Evolutionary conservation across 1,140 invertebrate species (phyloP).

Genomic region (Drosophila nigromelanica): DNA sequence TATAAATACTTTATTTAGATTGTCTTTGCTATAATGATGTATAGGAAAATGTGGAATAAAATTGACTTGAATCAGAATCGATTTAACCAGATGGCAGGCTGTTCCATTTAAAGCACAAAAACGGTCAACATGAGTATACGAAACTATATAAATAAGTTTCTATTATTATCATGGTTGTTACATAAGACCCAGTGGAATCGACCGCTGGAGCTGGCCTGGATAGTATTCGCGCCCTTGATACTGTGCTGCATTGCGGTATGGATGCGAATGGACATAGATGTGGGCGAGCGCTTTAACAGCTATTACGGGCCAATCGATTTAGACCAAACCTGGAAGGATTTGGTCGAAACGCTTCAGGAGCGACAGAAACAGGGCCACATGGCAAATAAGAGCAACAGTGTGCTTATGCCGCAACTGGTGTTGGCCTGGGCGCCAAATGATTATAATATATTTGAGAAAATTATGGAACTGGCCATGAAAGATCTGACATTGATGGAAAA

Average conservation of each 20-base stretch:
- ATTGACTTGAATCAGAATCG: not conserved
- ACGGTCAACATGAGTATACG: constrained; percentile 44
- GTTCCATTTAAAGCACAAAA: not conserved
- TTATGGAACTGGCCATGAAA: not conserved
- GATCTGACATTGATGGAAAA: constrained; percentile 13
- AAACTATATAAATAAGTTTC: constrained; percentile 34
- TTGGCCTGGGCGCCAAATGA: constrained; percentile 53
- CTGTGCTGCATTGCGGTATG: constrained; percentile 34
- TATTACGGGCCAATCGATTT: constrained; percentile 41
- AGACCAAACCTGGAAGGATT: constrained; percentile 33
- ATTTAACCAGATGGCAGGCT: not conserved
- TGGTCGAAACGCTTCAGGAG: constrained; percentile 25
- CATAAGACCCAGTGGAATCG: constrained; percentile 46
- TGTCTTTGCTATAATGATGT: too few species aligned
- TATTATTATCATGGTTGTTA: constrained; percentile 55
- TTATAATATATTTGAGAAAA: constrained; percentile 2
- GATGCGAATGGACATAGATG: constrained; percentile 10
- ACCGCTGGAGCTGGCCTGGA: constrained; percentile 32
- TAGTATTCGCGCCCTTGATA: constrained; percentile 21
- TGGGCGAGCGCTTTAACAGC: constrained; percentile 7
- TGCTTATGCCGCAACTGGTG: constrained; percentile 48
- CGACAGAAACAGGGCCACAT: not conserved
- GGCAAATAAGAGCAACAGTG: constrained; percentile 10
- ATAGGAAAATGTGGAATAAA: too few species aligned
- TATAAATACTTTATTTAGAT: too few species aligned